Evolutionary conservation across 35 echinoderm and acorn worm genomes (phyloP).

Genomic region (Acanthaster planci): DNA sequence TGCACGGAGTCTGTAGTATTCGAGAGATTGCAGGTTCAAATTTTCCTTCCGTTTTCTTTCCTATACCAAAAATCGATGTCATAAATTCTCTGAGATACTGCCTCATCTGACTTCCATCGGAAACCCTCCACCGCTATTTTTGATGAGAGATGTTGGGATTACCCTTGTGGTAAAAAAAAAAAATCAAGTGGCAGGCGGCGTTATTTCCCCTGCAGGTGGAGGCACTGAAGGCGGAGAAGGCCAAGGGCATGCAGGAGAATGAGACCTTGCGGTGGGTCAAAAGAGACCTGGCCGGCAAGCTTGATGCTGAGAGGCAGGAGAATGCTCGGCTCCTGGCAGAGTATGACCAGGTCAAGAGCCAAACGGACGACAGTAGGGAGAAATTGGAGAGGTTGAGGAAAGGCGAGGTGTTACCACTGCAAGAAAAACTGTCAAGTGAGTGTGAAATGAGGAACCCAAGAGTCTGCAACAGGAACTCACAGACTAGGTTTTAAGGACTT

Average conservation of each 20-base stretch:
- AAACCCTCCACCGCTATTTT: too few relatives aligned
- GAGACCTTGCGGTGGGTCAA: conserved; percentile 35
- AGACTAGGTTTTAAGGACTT: too few relatives aligned
- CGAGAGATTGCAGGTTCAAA: too few relatives aligned
- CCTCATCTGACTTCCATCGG: too few relatives aligned
- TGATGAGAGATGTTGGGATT: too few relatives aligned
- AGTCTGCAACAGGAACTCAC: neutral
- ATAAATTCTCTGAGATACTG: too few relatives aligned
- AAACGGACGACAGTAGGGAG: neutral
- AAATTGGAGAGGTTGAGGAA: conserved; percentile 44
- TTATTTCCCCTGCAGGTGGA: conserved; percentile 8
- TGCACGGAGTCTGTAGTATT: too few relatives aligned
- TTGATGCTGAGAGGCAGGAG: conserved; percentile 38
- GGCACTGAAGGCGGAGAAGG: conserved; percentile 22
- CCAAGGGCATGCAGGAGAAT: conserved; percentile 36
- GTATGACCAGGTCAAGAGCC: conserved; percentile 20
- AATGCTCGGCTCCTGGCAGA: conserved; percentile 21
- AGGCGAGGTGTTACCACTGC: conserved; percentile 20
- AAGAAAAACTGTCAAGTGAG: conserved; percentile 36
- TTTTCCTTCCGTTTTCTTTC: too few relatives aligned
- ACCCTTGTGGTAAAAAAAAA: too few relatives aligned
- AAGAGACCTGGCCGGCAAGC: conserved; percentile 49
- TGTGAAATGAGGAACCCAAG: neutral
- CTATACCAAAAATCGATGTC: too few relatives aligned
- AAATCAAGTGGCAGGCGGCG: too few relatives aligned